Base-by-base conservation (phyloP, 2,888 invertebrate species). In the Platypus cylindrus region DNA sequence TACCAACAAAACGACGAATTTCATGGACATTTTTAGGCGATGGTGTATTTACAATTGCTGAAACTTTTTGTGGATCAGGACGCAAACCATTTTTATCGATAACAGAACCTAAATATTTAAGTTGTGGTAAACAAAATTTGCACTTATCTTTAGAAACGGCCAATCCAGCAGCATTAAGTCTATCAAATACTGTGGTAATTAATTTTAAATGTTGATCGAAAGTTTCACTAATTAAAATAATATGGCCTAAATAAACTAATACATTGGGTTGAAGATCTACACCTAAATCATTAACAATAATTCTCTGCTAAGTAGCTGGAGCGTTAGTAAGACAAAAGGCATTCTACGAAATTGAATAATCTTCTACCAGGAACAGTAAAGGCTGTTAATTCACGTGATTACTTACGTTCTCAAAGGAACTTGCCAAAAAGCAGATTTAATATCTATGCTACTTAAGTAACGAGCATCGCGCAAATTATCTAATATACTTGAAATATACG, bases 381-480 rank as follows among this genome's bases (percentile, higher is more conserved):
- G n/a, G 22, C 18, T 18, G 22, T 32, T 28, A 17, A 9, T 18
- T 18, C 20, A 11, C 12, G n/a, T 3, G 11, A 17, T 17, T 18
- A n/a, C 13, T 13, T 2, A 12, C 17, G n/a, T n/a, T n/a, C n/a
- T n/a, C 3, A 3, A 13, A 11, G 16, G 17, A 5, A 33, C 12
- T 12, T 33, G 33, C 33, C 33, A 33, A 13, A 26, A 33, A 13
- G 25, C 15, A 9, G 28, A 22, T n/a, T 7, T 16, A 17, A 34
- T 17, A 29, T 23, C 15, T 3, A 29, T 5, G n/a, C n/a, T n/a
- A n/a, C n/a, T n/a, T n/a, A n/a, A n/a, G n/a, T n/a, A n/a, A n/a
- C n/a, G n/a, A n/a, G n/a, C n/a, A n/a, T n/a, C n/a, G 1, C 51
- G 35, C 2, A 58, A 37, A 5, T 44, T 45, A 13, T 54, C 49